Evolutionary conservation across 2,113 vertebrate species (phyloP).

Genomic region (Serilophus lunatus): DNA sequence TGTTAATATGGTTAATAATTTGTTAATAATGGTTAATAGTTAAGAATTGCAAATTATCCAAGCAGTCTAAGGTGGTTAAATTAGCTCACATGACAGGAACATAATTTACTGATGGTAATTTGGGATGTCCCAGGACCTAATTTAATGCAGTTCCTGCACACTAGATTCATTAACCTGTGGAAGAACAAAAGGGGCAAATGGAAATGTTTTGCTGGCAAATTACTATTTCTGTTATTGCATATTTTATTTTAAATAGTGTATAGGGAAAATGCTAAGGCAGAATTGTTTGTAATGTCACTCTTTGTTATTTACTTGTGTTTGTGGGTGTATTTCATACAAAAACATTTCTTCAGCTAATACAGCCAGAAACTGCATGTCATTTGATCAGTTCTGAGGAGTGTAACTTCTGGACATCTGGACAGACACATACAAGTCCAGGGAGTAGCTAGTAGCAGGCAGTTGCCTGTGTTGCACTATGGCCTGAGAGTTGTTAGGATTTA

Average conservation of each 20-base stretch:
- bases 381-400: neutral
- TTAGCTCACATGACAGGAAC: constrained; percentile 11
- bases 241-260: neutral
- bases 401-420: neutral
- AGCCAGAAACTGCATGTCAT: neutral
- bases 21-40: constrained; percentile 20
- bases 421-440: neutral
- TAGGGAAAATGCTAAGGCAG: neutral
- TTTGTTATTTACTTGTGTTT: neutral
- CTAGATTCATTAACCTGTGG: neutral
- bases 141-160: neutral
- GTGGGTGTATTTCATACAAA: neutral
- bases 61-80: constrained; percentile 31
- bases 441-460: neutral
- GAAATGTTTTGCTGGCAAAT: neutral
- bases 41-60: constrained; percentile 38
- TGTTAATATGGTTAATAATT: no score
- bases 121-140: constrained; percentile 10
- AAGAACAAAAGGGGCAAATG: neutral
- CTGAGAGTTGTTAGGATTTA: neutral
- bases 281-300: neutral
- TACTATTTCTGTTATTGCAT: neutral
- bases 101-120: constrained; percentile 33
- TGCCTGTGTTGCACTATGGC: rapidly evolving
- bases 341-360: neutral